Evolutionary conservation across 2,888 invertebrate species (phyloP), one percentile per base, ranked within the genome.

Genomic region (Papilio elwesi): DNA sequence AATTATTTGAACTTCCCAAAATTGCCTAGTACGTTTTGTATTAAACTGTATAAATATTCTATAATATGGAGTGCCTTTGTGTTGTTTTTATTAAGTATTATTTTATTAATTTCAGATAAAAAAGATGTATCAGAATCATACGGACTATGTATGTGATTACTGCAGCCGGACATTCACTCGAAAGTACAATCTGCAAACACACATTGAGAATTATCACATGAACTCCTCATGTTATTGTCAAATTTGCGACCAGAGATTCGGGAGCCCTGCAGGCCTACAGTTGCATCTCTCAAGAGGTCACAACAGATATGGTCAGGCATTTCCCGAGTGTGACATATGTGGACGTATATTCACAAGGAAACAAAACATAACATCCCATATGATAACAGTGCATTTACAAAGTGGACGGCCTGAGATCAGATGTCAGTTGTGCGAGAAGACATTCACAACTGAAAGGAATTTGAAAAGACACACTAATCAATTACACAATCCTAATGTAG

Each of bases 271-370:
- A 0, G 90, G 89, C 0, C 70, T 92, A 0, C 84, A 87, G 7
- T 78, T 85, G 0, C 92, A 92, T 52, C 48, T 89, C 0, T 78
- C 80, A 0, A 74, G 88, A 6, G 92, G 92, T 0, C 92, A 92
- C 72, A 92, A 92, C 53, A 79, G 84, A 0, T 81, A 81, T 16
- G 78, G 80, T 0, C 85, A 90, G 63, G 81, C 88, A 0, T 85
- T 82, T 9, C 92, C 92, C 0, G 91, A 92, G 76, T 92, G 92
- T 43, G 91, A 92, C 38, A 52, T 90, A 0, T 92, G 92, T 38
- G 91, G 92, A 0, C 76, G 90, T 9, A 86, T 90, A 0, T 92
- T 92, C 52, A 87, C 88, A 0, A 82, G 92, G 70, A 91, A 90
- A 78, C 90, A 90, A 57, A 92, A 90, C n/a, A 87, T 92, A 0